Evolutionary conservation across 2,888 invertebrate species (phyloP), one percentile per base, ranked within the genome.

Genomic region (Agrilus cyanescens): DNA sequence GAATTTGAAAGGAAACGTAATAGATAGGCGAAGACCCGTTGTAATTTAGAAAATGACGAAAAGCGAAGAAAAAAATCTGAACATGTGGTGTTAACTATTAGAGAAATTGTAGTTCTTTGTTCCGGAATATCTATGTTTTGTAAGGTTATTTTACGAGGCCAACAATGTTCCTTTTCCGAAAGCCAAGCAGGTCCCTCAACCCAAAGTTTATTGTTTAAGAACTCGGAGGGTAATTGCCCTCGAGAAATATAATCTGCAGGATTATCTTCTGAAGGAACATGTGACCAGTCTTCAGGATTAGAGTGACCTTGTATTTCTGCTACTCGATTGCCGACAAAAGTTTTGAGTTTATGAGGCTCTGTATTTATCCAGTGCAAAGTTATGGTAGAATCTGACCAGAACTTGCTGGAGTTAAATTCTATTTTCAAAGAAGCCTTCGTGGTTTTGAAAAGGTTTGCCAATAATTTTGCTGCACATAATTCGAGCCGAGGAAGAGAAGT

Each of bases 181-280:
- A 42, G 39, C 37, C 41, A 42, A 12, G 7, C 14, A 16, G 41
- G 45, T n/a, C 44, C 45, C 8, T 29, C 16, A 33, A 40, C 44
- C 49, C 46, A 49, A 10, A 43, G 13, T 10, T 14, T 20, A 12
- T 36, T 39, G 16, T 45, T 34, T 38, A 34, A 29, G n/a, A 49
- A 37, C 16, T 40, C 38, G 10, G n/a, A 15, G 7, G 46, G 37
- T 31, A 31, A 35, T 12, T 30, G 29, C 30, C 50, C 50, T n/a
- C n/a, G n/a, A n/a, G n/a, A n/a, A n/a, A n/a, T n/a, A n/a, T n/a
- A n/a, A n/a, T n/a, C n/a, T n/a, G 46, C 49, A 8, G 49, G 47
- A 40, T 49, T 51, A n/a, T 41, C 35, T 8, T 44, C 35, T 3
- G 45, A 35, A 6, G 29, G 18, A 1, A 50, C 48, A 36, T 51